Percentiles rank a stretch among this genome's conserved stretches.
These are phyloP conservation scores for Halictus quadricinctus DNA, from an alignment of 2,888 invertebrate genomes.

Conservation along the genomic window DNA sequence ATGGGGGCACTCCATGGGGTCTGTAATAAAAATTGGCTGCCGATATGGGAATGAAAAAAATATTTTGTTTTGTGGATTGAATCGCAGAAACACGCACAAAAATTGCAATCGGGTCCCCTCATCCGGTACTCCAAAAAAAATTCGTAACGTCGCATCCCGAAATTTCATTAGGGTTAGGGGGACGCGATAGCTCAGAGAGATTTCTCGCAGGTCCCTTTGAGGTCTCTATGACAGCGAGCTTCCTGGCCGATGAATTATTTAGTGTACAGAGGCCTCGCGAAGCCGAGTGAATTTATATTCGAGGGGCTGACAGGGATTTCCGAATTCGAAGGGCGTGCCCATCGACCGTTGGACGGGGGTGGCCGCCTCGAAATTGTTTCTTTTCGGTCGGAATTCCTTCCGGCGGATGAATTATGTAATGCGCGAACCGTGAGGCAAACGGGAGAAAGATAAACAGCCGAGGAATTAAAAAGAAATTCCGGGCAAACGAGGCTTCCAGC, in stretches of 20 bases:
- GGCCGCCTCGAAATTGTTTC: background rate
- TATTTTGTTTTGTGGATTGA: too few relatives aligned
- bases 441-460: background rate
- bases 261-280: background rate
- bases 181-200: background rate
- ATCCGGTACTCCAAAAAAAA: background rate
- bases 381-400: background rate
- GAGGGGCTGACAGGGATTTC: constrained; percentile 7
- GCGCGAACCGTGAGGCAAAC: background rate
- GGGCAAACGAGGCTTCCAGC: background rate
- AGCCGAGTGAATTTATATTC: constrained; percentile 7
- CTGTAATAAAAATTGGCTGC: too few relatives aligned
- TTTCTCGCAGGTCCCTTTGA: background rate
- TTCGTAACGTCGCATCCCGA: background rate
- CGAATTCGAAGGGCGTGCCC: background rate
- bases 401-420: background rate
- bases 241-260: constrained; percentile 36
- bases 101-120: background rate
- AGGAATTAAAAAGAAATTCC: background rate
- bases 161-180: background rate
- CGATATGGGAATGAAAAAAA: background rate
- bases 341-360: background rate
- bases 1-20: too few relatives aligned
- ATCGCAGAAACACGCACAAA: background rate
- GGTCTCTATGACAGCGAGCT: background rate